Evolutionary conservation across 1,140 invertebrate genomes (phyloP).

Genomic region (Dendroctonus valens): DNA sequence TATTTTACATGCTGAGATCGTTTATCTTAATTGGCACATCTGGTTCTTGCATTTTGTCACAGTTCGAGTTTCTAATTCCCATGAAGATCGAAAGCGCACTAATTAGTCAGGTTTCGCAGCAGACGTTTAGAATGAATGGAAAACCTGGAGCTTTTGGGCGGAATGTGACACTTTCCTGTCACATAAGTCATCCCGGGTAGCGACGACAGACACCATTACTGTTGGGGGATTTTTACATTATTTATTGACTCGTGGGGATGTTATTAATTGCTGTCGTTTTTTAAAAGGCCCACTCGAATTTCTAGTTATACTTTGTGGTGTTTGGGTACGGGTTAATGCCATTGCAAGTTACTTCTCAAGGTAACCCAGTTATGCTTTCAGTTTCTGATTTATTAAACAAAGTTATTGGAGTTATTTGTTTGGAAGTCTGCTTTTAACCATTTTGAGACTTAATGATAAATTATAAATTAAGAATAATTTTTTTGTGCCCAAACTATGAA

Average conservation of each 20-base stretch:
- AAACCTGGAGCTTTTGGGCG: slow-evolving; percentile 18
- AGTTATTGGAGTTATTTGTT: no score
- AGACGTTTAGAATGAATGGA: slow-evolving; percentile 16
- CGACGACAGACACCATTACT: slow-evolving; percentile 18
- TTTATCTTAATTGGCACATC: slow-evolving; percentile 17
- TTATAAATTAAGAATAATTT: no score
- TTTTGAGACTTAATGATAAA: no score
- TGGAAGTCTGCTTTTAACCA: no score
- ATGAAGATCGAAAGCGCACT: slow-evolving; percentile 20
- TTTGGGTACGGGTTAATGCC: no score
- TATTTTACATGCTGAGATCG: slow-evolving; percentile 6
- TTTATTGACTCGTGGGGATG: slow-evolving; percentile 15
- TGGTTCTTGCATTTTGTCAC: slow-evolving; percentile 22
- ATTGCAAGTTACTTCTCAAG: no score
- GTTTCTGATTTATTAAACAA: no score
- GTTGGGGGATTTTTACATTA: slow-evolving; percentile 15
- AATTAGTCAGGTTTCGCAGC: slow-evolving; percentile 21
- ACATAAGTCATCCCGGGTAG: slow-evolving; percentile 18
- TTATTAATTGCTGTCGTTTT: no score
- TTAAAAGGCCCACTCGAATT: no score
- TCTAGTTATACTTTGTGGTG: no score
- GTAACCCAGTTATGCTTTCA: no score
- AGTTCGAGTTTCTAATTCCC: slow-evolving; percentile 17
- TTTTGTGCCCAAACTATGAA: no score
- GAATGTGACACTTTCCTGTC: slow-evolving; percentile 25